These are phyloP conservation scores for Harpalus rubripes DNA, from an alignment of 2,888 invertebrate genomes.

Conservation along the genomic window DNA sequence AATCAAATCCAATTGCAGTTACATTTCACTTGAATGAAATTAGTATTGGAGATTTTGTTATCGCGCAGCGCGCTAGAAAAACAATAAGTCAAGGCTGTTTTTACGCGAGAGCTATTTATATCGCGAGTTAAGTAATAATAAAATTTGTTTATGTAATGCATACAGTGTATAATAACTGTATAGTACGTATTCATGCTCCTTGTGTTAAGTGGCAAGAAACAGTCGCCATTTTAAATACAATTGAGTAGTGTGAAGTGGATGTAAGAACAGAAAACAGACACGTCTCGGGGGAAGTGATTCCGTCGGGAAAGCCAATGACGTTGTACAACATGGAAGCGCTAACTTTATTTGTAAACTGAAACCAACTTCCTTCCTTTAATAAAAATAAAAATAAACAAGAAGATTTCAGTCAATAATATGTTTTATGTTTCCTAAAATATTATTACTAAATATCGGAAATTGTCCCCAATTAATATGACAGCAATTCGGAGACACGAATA, in stretches of 20 bases:
- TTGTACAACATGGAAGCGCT: background rate
- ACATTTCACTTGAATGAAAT: constrained; percentile 22
- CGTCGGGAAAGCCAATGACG: background rate
- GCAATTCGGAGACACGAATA: background rate
- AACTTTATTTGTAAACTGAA: constrained; percentile 18
- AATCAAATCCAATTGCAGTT: constrained; percentile 9
- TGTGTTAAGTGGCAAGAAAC: constrained; percentile 53
- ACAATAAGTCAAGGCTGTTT: constrained; percentile 52
- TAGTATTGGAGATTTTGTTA: constrained; percentile 31
- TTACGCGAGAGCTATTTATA: constrained; percentile 47
- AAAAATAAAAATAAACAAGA: background rate
- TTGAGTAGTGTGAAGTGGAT: constrained; percentile 41
- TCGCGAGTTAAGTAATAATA: constrained; percentile 44
- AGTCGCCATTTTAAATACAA: constrained; percentile 57
- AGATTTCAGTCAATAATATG: background rate
- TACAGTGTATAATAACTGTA: constrained; percentile 22
- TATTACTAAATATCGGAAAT: no score
- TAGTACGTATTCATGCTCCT: background rate
- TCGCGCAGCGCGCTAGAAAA: constrained; percentile 10
- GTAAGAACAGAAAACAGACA: constrained; percentile 51
- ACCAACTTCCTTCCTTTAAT: background rate
- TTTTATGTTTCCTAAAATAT: no score
- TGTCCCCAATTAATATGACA: background rate
- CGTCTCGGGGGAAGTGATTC: constrained; percentile 45
- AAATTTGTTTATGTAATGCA: constrained; percentile 40